Conservation (phyloP, 2,113 vertebrate species). For the Pseudorectes ferrugineus region DNA sequence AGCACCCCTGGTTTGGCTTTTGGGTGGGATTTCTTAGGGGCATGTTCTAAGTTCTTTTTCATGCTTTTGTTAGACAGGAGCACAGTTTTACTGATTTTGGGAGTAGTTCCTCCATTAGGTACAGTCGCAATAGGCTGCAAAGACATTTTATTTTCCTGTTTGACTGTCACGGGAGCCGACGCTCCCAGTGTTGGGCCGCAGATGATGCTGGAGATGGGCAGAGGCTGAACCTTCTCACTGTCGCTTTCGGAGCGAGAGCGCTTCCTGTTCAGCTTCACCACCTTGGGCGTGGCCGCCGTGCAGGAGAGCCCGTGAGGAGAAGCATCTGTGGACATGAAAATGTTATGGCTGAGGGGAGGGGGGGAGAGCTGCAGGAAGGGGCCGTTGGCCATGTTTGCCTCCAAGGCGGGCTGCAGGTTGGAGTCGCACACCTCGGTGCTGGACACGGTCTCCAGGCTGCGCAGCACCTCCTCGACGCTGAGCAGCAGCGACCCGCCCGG, state of each 20-base stretch:
- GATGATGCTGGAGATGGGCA: conserved; percentile 92
- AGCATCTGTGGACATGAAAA: conserved; percentile 75
- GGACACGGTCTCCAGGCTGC: conserved; percentile 89
- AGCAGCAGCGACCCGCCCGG: conserved; percentile 87
- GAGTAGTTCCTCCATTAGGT: conserved; percentile 84
- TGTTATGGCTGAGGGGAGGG: conserved; percentile 79
- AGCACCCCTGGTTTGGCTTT: conserved; percentile 90
- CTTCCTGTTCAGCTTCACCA: conserved; percentile 88
- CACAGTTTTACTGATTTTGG: conserved; percentile 87
- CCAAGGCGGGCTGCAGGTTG: conserved; percentile 75
- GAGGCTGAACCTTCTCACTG: conserved; percentile 91
- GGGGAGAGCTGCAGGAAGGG: conserved; percentile 82
- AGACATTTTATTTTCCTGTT: conserved; percentile 83
- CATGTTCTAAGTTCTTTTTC: conserved; percentile 88
- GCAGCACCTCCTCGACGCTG: conserved; percentile 90
- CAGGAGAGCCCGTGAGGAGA: conserved; percentile 79
- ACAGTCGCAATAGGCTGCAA: conserved; percentile 80
- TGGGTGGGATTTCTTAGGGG: conserved; percentile 87
- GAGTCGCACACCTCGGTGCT: conserved; percentile 78
- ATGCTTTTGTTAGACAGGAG: conserved; percentile 86
- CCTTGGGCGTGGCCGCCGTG: conserved; percentile 79
- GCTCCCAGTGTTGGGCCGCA: conserved; percentile 82
- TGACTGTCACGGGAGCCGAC: conserved; percentile 79
- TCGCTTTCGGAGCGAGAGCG: conserved; percentile 94
- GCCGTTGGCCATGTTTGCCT: conserved; percentile 80